A percentile compares a stretch with the other conserved stretches of the same genome.
Conservation (phyloP, 2,113 vertebrate genomes). For the Megalops atlanticus region DNA sequence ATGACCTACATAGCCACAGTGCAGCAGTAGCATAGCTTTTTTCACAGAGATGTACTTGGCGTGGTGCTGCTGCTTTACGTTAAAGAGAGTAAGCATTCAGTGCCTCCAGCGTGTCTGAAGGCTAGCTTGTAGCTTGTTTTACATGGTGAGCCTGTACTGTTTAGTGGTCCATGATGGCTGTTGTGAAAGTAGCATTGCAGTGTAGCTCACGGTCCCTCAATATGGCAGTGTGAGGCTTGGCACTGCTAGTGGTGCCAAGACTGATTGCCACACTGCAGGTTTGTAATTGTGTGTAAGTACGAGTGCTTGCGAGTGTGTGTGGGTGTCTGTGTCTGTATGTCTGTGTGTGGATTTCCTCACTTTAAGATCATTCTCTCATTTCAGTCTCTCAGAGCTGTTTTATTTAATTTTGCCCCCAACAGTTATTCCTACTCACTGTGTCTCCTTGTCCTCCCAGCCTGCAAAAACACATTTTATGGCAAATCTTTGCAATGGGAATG, state of each 20-base stretch:
- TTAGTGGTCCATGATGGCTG: not conserved
- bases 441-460: too few relatives aligned
- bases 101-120: not conserved
- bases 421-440: too few relatives aligned
- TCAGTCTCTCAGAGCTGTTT: too few relatives aligned
- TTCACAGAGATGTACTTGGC: not conserved
- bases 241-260: not conserved
- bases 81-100: not conserved
- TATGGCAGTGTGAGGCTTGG: constrained; percentile 3
- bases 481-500: too few relatives aligned
- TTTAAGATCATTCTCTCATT: too few relatives aligned
- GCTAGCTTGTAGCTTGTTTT: too few relatives aligned
- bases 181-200: not conserved
- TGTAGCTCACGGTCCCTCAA: not conserved
- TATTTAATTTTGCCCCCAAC: too few relatives aligned
- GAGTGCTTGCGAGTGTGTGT: too few relatives aligned
- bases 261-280: constrained; percentile 1
- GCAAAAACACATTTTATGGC: too few relatives aligned
- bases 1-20: not conserved
- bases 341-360: too few relatives aligned
- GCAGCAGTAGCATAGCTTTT: not conserved
- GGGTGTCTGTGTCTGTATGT: not conserved
- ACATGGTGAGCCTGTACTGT: too few relatives aligned
- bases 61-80: not conserved
- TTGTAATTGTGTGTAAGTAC: not conserved